These are phyloP conservation scores for Tokudaia muenninki DNA, from an alignment of 2,797 vertebrate genomes.

Conservation along the genomic window DNA sequence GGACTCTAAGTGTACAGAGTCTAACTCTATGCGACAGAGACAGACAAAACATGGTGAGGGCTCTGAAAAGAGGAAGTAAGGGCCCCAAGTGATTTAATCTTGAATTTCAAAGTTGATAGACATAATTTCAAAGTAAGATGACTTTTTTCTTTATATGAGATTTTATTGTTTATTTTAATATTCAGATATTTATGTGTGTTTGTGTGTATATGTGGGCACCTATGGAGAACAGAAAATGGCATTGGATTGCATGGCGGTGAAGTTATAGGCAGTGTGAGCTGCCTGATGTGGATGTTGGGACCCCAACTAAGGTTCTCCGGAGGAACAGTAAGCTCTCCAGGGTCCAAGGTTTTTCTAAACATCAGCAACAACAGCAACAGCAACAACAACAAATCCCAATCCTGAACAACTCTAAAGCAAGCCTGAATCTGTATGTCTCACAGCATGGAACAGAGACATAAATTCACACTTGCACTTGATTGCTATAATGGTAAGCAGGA, in stretches of 20 bases:
- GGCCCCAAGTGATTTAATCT: not conserved
- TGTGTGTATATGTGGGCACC: not conserved
- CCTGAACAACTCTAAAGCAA: not conserved
- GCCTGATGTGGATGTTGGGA: not conserved
- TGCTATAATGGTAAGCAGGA: not conserved
- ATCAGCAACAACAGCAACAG: not conserved
- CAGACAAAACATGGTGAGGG: too few relatives aligned
- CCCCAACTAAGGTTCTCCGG: not conserved
- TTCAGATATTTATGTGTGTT: not conserved
- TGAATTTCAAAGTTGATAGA: not conserved
- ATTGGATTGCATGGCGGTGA: not conserved
- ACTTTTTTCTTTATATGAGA: not conserved
- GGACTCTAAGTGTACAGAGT: not conserved
- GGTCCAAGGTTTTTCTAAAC: conserved; percentile 33
- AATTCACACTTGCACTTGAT: not conserved
- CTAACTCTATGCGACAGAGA: not conserved
- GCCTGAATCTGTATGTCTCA: not conserved
- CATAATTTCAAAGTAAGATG: not conserved
- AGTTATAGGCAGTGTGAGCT: not conserved
- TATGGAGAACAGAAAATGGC: not conserved
- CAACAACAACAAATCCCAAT: not conserved
- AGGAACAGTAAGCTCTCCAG: not conserved
- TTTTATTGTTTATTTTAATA: not conserved
- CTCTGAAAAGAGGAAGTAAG: not conserved
- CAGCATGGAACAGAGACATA: not conserved